These are phyloP conservation scores for Colius striatus DNA, from an alignment of 2,113 vertebrate genomes.

Conservation along the genomic window DNA sequence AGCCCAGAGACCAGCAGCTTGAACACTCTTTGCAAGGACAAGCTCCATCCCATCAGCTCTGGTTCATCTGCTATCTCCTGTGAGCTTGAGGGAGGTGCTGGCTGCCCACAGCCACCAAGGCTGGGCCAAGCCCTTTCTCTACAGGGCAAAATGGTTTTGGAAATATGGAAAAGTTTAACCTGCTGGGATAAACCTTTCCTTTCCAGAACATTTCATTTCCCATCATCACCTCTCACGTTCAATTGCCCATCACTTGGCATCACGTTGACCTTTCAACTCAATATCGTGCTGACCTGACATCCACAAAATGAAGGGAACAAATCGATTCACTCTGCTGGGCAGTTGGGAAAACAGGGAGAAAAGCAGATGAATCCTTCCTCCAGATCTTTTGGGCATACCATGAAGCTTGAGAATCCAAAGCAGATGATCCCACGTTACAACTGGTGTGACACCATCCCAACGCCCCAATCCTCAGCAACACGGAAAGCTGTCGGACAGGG, in stretches of 20 bases:
- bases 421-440: background rate
- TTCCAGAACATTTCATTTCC: background rate
- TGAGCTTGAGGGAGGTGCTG: background rate
- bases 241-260: background rate
- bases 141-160: background rate
- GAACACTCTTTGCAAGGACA: background rate
- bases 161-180: background rate
- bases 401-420: background rate
- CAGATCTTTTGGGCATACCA: background rate
- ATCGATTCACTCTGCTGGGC: background rate
- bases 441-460: background rate
- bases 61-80: background rate
- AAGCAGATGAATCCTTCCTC: background rate
- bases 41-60: background rate
- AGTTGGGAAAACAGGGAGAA: rapidly evolving
- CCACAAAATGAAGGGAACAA: background rate
- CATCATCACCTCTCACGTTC: background rate
- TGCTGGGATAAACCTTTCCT: background rate
- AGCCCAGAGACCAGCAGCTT: background rate
- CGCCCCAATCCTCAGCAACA: background rate
- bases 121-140: background rate
- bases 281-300: background rate
- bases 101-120: rapidly evolving
- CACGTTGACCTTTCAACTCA: rapidly evolving
- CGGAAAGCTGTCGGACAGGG: background rate